A percentile compares a stretch with the other conserved stretches of the same genome.
Evolutionary conservation across 2,888 invertebrate genomes (phyloP).

Genomic region (Drosophila pseudotakahashii): DNA sequence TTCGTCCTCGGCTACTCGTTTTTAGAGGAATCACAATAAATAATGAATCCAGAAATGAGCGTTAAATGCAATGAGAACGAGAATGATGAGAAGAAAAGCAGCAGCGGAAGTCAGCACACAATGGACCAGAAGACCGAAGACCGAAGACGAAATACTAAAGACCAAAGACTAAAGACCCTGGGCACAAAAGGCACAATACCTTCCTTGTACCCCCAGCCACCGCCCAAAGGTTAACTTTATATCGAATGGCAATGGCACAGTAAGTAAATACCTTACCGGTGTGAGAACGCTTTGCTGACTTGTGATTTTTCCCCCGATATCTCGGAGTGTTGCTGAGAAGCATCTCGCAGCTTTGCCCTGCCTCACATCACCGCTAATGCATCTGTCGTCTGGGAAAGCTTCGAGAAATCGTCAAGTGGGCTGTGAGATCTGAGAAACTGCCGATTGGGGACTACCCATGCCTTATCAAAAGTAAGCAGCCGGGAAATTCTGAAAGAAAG

Average conservation of each 20-base stretch:
- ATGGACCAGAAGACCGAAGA: conserved; percentile 56
- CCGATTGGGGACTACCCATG: conserved; percentile 7
- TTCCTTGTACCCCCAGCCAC: conserved; percentile 20
- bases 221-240: conserved; percentile 68
- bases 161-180: conserved; percentile 6
- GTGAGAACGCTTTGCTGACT: conserved; percentile 70
- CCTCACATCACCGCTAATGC: conserved; percentile 26
- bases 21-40: conserved; percentile 79
- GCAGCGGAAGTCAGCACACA: conserved; percentile 74
- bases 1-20: conserved; percentile 54
- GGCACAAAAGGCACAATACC: conserved; percentile 43
- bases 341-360: conserved; percentile 15
- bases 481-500: neutral
- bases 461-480: conserved; percentile 16
- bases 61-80: conserved; percentile 73
- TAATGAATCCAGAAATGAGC: conserved; percentile 81
- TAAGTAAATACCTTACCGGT: conserved; percentile 65
- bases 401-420: conserved; percentile 6
- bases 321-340: conserved; percentile 22
- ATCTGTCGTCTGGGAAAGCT: conserved; percentile 31
- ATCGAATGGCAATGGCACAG: conserved; percentile 69
- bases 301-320: conserved; percentile 52
- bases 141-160: conserved; percentile 12
- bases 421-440: conserved; percentile 17
- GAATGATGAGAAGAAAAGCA: conserved; percentile 56